These are phyloP conservation scores for Propithecus deckenii DNA, from an alignment of 2,797 vertebrate genomes.

Conservation along the genomic window DNA sequence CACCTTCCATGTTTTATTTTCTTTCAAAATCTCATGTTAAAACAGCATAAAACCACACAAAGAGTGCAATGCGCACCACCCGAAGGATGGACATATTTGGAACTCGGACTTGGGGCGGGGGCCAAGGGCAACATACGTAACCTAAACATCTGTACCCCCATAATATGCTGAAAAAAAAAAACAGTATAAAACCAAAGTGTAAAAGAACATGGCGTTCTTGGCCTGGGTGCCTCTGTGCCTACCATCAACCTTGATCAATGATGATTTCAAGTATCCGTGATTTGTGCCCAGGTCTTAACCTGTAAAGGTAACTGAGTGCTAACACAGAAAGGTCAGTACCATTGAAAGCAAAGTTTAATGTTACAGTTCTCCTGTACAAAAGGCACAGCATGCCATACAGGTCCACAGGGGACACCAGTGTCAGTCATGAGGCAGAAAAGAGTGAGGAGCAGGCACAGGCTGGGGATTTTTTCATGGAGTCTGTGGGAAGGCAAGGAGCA, in stretches of 20 bases:
- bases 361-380: not conserved
- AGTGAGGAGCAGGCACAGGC: not conserved
- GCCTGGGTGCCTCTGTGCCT: not conserved
- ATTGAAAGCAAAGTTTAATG: not conserved
- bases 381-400: fast-evolving
- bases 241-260: not conserved
- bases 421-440: not conserved
- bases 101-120: too few species aligned
- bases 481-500: not conserved
- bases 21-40: not conserved
- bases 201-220: not conserved
- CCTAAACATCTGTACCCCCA: too few species aligned
- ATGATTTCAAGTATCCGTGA: not conserved
- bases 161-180: too few species aligned
- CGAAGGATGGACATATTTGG: too few species aligned
- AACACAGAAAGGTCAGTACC: not conserved
- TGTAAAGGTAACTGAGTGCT: not conserved
- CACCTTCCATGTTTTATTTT: not conserved
- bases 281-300: not conserved
- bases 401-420: too few species aligned
- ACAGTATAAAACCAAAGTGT: not conserved
- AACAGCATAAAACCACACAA: not conserved
- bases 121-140: too few species aligned
- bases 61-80: too few species aligned
- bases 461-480: not conserved